These are phyloP conservation scores for Phylloscopus collybita DNA, from an alignment of 2,797 vertebrate species.

Conservation along the genomic window DNA sequence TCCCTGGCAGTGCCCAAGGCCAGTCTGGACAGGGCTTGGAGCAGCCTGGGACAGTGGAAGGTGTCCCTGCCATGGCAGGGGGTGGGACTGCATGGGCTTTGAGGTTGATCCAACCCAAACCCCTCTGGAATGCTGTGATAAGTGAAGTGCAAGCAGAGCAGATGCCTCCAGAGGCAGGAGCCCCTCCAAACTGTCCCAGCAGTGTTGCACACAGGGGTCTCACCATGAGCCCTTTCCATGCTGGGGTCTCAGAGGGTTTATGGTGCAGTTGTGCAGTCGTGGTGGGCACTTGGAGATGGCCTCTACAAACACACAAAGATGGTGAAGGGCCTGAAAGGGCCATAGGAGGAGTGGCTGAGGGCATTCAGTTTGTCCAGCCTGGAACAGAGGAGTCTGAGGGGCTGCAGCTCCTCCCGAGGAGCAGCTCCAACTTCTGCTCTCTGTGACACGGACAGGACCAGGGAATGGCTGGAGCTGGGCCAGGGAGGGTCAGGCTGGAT, in stretches of 20 bases:
- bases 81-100: rapidly evolving
- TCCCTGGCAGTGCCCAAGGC: background rate
- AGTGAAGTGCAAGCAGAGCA: background rate
- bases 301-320: background rate
- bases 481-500: rapidly evolving
- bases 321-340: background rate
- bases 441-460: background rate
- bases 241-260: background rate
- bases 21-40: rapidly evolving
- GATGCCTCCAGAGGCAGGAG: background rate
- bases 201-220: background rate
- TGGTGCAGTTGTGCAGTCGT: background rate
- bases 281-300: background rate
- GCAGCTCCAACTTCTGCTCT: rapidly evolving
- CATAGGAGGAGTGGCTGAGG: background rate
- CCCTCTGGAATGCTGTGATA: background rate
- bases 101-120: background rate
- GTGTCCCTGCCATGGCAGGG: background rate
- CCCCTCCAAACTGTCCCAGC: background rate
- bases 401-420: background rate
- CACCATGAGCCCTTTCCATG: background rate
- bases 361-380: background rate
- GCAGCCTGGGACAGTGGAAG: rapidly evolving
- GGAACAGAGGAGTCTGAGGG: background rate
- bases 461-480: background rate